Percentiles rank a stretch among this genome's conserved stretches.
phyloP scores from a whole-genome alignment of 2,888 invertebrate species.

The Lycophotia porphyrea region DNA sequence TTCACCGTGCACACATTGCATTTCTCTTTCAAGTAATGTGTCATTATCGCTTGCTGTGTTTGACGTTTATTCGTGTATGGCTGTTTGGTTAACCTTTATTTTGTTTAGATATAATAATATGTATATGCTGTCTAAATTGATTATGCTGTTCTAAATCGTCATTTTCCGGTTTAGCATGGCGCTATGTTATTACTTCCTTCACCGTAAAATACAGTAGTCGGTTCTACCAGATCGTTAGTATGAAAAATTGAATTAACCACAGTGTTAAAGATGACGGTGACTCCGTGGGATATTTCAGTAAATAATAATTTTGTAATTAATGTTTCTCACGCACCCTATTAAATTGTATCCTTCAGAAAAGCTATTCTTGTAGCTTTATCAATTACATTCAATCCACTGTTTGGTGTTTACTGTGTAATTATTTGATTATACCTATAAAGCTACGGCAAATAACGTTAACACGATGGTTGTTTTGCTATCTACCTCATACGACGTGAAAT shows the following conservation, averaged over 20 bases:
- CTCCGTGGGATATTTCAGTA: constrained; percentile 37
- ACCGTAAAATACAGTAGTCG: background rate
- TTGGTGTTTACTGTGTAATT: constrained; percentile 41
- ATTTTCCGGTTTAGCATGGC: background rate
- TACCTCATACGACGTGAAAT: constrained; percentile 31
- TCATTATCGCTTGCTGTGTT: constrained; percentile 43
- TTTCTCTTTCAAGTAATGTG: constrained; percentile 62
- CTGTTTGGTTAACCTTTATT: constrained; percentile 6
- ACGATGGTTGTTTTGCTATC: constrained; percentile 28
- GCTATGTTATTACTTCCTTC: background rate
- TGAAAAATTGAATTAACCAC: constrained; percentile 17
- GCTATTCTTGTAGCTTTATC: constrained; percentile 55
- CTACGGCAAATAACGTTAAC: constrained; percentile 25
- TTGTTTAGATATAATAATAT: constrained; percentile 1
- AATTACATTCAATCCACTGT: constrained; percentile 43
- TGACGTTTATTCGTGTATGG: constrained; percentile 26
- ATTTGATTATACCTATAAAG: constrained; percentile 47
- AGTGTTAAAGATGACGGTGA: background rate
- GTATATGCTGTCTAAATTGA: background rate
- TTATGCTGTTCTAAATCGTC: background rate
- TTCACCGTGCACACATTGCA: constrained; percentile 61
- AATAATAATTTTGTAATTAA: constrained; percentile 32
- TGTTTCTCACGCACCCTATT: constrained; percentile 57
- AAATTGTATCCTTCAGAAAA: constrained; percentile 58
- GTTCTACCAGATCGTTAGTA: constrained; percentile 7